Evolutionary conservation across 2,113 vertebrate species (phyloP).

Genomic region (Mirounga angustirostris): DNA sequence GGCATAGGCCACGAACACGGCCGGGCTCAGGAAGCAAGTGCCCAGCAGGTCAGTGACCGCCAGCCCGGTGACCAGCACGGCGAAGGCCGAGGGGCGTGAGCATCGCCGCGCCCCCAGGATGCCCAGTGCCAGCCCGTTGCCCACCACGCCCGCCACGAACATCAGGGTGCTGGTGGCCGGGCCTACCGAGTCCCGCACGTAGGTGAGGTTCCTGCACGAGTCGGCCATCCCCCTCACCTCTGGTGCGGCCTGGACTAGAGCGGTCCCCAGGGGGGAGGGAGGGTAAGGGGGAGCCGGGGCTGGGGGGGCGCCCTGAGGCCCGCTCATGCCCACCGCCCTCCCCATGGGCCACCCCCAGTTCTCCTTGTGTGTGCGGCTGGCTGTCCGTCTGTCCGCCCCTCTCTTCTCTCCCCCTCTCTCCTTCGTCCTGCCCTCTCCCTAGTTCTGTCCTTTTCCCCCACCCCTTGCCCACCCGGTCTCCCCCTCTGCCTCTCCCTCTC

Average conservation of each 20-base stretch:
- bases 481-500: neutral
- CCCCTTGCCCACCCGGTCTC: neutral
- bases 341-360: neutral
- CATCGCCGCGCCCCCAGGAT: slow-evolving; percentile 91
- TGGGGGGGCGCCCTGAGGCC: no score
- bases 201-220: slow-evolving; percentile 85
- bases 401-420: neutral
- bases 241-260: rapidly evolving
- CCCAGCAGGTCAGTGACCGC: slow-evolving; percentile 93
- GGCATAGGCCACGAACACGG: slow-evolving; percentile 93
- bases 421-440: neutral
- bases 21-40: slow-evolving; percentile 93
- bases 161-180: slow-evolving; percentile 90
- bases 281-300: neutral
- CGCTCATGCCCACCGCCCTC: neutral
- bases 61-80: slow-evolving; percentile 94
- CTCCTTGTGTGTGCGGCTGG: rapidly evolving
- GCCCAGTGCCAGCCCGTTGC: slow-evolving; percentile 92
- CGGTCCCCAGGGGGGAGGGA: neutral
- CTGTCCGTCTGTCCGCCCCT: neutral
- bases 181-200: slow-evolving; percentile 84
- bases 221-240: neutral
- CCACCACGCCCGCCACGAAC: slow-evolving; percentile 91
- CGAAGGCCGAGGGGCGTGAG: slow-evolving; percentile 91
- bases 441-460: neutral